Evolutionary conservation across 1,140 invertebrate genomes (phyloP), one percentile per base, ranked within the genome.

Genomic region (Tetragonula clypearis): DNA sequence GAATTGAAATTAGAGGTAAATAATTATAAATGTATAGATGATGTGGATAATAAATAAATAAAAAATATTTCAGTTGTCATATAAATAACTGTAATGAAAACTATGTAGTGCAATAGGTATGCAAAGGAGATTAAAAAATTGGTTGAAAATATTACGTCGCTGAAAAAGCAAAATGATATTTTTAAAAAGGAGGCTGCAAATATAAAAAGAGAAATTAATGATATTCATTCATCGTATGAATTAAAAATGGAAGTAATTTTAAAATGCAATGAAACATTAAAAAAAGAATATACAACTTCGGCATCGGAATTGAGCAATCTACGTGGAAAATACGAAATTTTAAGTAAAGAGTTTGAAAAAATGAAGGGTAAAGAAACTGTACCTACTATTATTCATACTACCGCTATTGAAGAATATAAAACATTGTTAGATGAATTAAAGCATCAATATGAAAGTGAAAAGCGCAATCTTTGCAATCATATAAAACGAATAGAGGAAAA

Each of bases 391-490:
- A 95, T 96, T 14, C 96, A 96, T 53, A 95, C 93, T 21, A 91
- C 95, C 49, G 95, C 96, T 2, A 95, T 97, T 1, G 95, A 96
- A 76, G 96, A 97, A 89, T 97, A 96, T 81, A 96, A 96, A 93
- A 93, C 95, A 80, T 93, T 96, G 81, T 96, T 96, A 83, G 96
- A 97, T 87, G 95, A 97, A 88, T 89, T 97, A 17, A 96, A 97
- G 85, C 82, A 87, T 55, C 96, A 96, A 84, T 96, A 97, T 83
- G 95, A 96, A 30, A 90, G 91, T 14, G 96, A 97, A 66, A 96
- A 95, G 86, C 90, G 91, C 4, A 95, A 95, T 84, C 86, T 96
- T 19, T 86, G 86, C 41, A 87, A 85, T 74, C 93, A 94, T 86
- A 91, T 95, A 84, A 92, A 94, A 85, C 82, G 91, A 82, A 90